Conservation (phyloP, 2,113 vertebrate species). For the Tonatia bakeri region DNA sequence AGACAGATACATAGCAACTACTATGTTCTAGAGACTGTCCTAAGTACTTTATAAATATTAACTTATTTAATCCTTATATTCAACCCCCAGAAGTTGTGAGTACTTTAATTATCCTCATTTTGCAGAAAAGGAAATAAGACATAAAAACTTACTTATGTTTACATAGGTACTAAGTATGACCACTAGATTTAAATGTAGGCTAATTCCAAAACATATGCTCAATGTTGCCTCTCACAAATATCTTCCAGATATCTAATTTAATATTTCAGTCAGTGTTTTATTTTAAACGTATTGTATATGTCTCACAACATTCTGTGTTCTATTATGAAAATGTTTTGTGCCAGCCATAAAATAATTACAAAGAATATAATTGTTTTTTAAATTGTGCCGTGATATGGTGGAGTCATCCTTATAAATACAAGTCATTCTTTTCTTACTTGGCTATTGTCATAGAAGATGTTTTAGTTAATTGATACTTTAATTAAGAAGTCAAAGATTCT, state of each 20-base stretch:
- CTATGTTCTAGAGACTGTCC: not conserved
- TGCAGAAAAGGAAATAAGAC: not conserved
- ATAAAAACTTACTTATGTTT: not conserved
- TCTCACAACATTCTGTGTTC: not conserved
- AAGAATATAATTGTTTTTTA: not conserved
- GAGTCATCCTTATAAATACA: conserved; percentile 26
- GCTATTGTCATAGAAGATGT: conserved; percentile 29
- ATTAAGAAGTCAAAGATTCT: conserved; percentile 66
- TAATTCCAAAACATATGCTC: not conserved
- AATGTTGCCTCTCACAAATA: not conserved
- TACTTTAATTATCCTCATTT: not conserved
- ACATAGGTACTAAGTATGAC: not conserved
- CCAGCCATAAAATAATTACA: not conserved
- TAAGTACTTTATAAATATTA: not conserved
- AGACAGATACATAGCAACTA: not conserved
- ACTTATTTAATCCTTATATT: not conserved
- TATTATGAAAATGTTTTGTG: not conserved
- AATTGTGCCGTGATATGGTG: not conserved
- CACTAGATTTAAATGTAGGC: not conserved
- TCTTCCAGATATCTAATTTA: not conserved
- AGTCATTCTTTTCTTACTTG: conserved; percentile 41
- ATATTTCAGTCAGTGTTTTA: not conserved
- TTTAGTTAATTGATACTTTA: conserved; percentile 56
- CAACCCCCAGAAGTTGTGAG: not conserved
- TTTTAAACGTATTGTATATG: not conserved